A percentile compares a stretch with the other conserved stretches of the same genome.
Conservation (phyloP, 2,888 invertebrate genomes). For the Argyresthia goedartella region DNA sequence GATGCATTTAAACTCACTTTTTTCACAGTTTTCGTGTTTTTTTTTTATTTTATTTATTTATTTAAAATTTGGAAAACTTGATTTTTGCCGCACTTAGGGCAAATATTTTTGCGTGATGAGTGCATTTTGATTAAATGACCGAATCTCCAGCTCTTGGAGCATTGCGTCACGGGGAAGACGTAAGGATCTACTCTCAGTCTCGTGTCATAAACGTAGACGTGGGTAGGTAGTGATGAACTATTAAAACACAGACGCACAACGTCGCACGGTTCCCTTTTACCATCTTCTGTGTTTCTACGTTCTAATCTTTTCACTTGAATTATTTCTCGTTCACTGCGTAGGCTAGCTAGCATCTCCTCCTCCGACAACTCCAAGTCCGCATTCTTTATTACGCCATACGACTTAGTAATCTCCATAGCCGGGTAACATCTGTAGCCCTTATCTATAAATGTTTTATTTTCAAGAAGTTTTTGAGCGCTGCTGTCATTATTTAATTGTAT, state of each 20-base stretch:
- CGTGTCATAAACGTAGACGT: not conserved
- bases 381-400: conserved; percentile 10
- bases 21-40: conserved; percentile 14
- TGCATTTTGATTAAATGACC: conserved; percentile 10
- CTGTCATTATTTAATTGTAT: conserved; percentile 6
- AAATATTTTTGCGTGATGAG: conserved; percentile 5
- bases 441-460: conserved; percentile 1
- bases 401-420: conserved; percentile 7
- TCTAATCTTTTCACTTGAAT: conserved; percentile 7
- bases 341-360: conserved; percentile 6
- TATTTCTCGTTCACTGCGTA: conserved; percentile 1
- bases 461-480: conserved; percentile 4
- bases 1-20: conserved; percentile 10
- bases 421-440: conserved; percentile 7
- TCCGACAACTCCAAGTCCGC: conserved; percentile 9
- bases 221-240: not conserved
- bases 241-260: conserved; percentile 1
- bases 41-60: not conserved
- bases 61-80: too few species aligned
- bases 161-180: conserved; percentile 15
- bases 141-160: conserved; percentile 4
- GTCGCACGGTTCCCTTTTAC: conserved; percentile 5
- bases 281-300: conserved; percentile 1
- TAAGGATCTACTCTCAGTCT: conserved; percentile 4
- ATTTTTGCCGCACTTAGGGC: conserved; percentile 9